Percentiles rank a stretch among this genome's conserved stretches.
Conservation (phyloP, 2,888 invertebrate genomes). For the Acanthacorydalis orientalis region DNA sequence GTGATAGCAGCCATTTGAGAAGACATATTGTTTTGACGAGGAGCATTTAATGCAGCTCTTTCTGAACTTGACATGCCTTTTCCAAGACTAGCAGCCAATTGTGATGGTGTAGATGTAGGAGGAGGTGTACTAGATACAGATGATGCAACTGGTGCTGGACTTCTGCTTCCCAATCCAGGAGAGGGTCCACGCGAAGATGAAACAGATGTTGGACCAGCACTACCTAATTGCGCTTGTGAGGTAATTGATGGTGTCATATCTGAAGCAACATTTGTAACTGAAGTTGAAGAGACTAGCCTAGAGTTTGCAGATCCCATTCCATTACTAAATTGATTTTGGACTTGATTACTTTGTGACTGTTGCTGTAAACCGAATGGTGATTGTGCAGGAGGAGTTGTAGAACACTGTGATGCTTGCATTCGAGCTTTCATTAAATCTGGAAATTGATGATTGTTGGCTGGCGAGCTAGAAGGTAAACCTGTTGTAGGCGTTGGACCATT, state of each 20-base stretch:
- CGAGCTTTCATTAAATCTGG: constrained; percentile 43
- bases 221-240: constrained; percentile 33
- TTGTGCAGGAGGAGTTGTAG: constrained; percentile 20
- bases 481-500: constrained; percentile 35
- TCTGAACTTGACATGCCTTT: constrained; percentile 36
- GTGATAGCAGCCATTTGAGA: constrained; percentile 58
- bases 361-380: constrained; percentile 18
- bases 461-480: constrained; percentile 26
- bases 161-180: constrained; percentile 27
- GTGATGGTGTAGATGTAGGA: constrained; percentile 21
- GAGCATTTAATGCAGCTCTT: constrained; percentile 30
- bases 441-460: constrained; percentile 34
- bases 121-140: constrained; percentile 20
- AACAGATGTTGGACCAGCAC: constrained; percentile 41
- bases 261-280: constrained; percentile 28
- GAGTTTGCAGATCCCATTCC: constrained; percentile 14
- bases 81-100: constrained; percentile 26
- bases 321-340: constrained; percentile 24
- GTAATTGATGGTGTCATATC: constrained; percentile 35
- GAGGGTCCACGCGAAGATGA: constrained; percentile 40
- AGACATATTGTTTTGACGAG: constrained; percentile 33
- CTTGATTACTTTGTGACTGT: constrained; percentile 17
- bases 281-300: constrained; percentile 23
- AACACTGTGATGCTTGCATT: constrained; percentile 24
- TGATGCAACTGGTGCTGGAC: constrained; percentile 11